A percentile compares a stretch with the other conserved stretches of the same genome.
phyloP scores from a whole-genome alignment of 2,113 vertebrate species.

The Cinclus mexicanus region DNA sequence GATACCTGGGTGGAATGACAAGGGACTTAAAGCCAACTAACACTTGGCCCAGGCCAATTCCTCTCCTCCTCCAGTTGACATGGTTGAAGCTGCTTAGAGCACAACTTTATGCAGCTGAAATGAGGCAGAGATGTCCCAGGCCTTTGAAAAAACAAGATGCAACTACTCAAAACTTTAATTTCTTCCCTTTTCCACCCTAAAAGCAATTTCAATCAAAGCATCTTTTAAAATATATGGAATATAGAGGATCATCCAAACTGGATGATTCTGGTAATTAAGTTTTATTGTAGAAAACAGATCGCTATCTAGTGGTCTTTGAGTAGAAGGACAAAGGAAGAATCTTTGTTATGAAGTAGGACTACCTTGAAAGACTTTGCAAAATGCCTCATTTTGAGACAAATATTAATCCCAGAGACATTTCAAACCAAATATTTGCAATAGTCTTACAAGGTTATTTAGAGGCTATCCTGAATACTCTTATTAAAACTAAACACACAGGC shows the following conservation, averaged over 20 bases:
- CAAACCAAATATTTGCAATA: not conserved
- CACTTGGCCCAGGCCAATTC: not conserved
- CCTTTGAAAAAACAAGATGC: not conserved
- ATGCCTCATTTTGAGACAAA: not conserved
- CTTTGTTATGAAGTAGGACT: not conserved
- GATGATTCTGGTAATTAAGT: not conserved
- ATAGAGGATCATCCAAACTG: not conserved
- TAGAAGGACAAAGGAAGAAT: not conserved
- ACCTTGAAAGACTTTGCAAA: not conserved
- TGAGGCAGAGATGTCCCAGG: not conserved
- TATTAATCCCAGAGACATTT: not conserved
- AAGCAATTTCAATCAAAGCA: not conserved
- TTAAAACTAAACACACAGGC: not conserved
- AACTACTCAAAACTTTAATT: not conserved
- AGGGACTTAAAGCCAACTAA: not conserved
- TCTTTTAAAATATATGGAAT: not conserved
- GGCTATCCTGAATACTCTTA: not conserved
- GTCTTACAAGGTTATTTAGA: not conserved
- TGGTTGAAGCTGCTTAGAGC: not conserved
- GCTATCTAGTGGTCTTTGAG: not conserved
- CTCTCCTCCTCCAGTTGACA: not conserved
- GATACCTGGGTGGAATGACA: constrained; percentile 21
- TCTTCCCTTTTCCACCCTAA: not conserved
- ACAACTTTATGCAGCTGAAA: not conserved
- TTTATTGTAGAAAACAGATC: not conserved